Evolutionary conservation across 2,888 invertebrate genomes (phyloP).

Genomic region (Halictus quadricinctus): DNA sequence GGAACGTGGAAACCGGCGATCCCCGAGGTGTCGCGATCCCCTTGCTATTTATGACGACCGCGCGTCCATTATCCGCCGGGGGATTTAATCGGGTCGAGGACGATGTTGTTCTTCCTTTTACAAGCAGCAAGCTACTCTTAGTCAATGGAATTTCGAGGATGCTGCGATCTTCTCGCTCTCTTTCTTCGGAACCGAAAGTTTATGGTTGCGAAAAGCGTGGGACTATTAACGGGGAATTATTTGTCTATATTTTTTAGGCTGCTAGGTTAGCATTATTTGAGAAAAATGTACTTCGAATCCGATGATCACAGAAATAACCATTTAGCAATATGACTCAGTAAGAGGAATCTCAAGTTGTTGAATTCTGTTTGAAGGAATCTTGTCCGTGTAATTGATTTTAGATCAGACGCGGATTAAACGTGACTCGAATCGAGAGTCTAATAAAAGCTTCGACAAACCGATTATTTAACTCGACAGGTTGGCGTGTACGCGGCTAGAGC

Average conservation of each 20-base stretch:
- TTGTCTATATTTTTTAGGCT: too few relatives aligned
- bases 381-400: neutral
- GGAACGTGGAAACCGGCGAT: conserved; percentile 12
- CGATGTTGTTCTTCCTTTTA: neutral
- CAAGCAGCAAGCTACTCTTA: neutral
- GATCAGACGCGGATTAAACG: neutral
- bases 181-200: neutral
- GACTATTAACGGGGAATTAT: too few relatives aligned
- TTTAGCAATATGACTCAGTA: neutral
- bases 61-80: conserved; percentile 12
- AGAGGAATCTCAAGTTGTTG: neutral
- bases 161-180: neutral
- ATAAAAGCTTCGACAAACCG: neutral
- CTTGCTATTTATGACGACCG: conserved; percentile 23
- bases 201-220: too few relatives aligned
- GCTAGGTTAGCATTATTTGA: too few relatives aligned
- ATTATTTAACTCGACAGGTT: neutral
- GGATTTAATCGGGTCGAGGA: conserved; percentile 28
- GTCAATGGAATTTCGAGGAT: neutral
- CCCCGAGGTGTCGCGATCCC: conserved; percentile 16
- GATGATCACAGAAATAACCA: neutral
- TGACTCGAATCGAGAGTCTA: neutral
- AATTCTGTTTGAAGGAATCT: neutral
- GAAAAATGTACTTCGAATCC: neutral
- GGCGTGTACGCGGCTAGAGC: neutral